A percentile compares a stretch with the other conserved stretches of the same genome.
These are phyloP conservation scores for Epicauta chinensis DNA, from an alignment of 1,140 invertebrate species.

Conservation along the genomic window DNA sequence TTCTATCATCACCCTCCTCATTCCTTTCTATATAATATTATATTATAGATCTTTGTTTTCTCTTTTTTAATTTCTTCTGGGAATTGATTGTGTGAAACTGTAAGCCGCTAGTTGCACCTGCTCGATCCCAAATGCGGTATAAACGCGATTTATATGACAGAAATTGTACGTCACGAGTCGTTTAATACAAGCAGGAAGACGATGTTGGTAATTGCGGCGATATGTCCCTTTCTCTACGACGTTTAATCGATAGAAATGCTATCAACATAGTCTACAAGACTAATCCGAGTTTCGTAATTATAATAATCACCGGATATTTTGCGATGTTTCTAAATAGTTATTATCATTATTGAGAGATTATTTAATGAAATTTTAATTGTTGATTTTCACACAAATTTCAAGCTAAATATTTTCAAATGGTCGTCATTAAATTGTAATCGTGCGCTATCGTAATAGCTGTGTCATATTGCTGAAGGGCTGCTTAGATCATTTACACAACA, in stretches of 20 bases:
- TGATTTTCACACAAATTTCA: no score
- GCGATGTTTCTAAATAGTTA: no score
- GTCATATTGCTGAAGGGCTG: background rate
- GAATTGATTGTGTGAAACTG: background rate
- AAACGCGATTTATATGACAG: constrained; percentile 7
- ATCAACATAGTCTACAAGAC: no score
- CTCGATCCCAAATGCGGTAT: constrained; percentile 7
- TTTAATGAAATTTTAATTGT: no score
- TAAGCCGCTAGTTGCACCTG: constrained; percentile 2
- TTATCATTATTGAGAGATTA: no score
- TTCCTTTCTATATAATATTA: no score
- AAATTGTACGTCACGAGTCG: constrained; percentile 22
- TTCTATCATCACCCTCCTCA: no score
- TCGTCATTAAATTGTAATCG: constrained; percentile 17
- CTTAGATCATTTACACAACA: constrained; percentile 7
- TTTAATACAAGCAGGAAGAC: constrained; percentile 6
- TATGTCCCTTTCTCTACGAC: constrained; percentile 23
- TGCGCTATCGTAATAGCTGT: constrained; percentile 1
- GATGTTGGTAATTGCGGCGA: constrained; percentile 13
- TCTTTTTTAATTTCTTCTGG: background rate
- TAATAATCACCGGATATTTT: no score
- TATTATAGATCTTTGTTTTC: no score
- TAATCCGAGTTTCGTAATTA: no score
- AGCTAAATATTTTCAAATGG: constrained; percentile 14
- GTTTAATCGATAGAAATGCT: constrained; percentile 26